phyloP scores from a whole-genome alignment of 2,113 vertebrate species.

The Procavia capensis region DNA sequence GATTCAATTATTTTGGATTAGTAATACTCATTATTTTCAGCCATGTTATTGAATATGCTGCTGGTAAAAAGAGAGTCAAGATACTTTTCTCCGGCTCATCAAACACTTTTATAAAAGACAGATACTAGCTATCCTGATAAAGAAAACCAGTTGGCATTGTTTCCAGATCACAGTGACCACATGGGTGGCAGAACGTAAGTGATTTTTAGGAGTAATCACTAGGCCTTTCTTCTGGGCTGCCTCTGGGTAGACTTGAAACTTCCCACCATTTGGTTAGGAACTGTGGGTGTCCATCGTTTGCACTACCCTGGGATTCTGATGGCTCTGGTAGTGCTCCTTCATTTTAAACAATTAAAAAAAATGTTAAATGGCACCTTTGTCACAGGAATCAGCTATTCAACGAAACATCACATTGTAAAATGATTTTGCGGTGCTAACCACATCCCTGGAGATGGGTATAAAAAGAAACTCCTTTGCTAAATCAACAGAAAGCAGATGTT shows the following conservation, averaged over 20 bases:
- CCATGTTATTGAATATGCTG: background rate
- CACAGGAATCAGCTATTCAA: background rate
- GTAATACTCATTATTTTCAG: background rate
- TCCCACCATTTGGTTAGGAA: background rate
- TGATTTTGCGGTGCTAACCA: background rate
- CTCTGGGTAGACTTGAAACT: background rate
- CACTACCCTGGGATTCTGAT: background rate
- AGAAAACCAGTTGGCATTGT: background rate
- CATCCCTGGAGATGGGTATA: background rate
- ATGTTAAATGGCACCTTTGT: background rate
- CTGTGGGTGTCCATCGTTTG: background rate
- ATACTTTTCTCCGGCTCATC: background rate
- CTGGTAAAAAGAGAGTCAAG: background rate
- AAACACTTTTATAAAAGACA: slow-evolving; percentile 14
- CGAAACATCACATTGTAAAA: slow-evolving; percentile 18
- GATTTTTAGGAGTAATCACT: background rate
- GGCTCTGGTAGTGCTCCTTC: background rate
- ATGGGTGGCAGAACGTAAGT: background rate
- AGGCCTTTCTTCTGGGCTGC: background rate
- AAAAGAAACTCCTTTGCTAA: slow-evolving; percentile 27
- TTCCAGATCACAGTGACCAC: background rate
- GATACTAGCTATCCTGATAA: background rate
- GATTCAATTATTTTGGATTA: background rate
- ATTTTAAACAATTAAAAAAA: slow-evolving; percentile 34
- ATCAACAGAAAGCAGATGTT: slow-evolving; percentile 29